Conservation (phyloP, 1,140 invertebrate genomes). For the Drosophila watanabei region DNA sequence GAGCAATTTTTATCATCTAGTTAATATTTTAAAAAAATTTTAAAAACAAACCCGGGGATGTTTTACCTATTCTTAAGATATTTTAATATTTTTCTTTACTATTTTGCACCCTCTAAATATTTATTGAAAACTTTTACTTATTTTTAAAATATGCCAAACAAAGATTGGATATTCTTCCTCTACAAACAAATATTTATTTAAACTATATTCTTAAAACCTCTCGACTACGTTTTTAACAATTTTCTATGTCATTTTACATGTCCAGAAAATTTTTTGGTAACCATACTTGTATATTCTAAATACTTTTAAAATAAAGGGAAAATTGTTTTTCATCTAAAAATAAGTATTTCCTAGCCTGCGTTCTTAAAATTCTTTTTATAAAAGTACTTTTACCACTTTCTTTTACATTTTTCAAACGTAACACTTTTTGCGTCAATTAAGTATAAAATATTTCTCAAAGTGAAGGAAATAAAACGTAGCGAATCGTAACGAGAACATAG, state of each 20-base stretch:
- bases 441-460: not conserved
- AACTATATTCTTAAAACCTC: no score
- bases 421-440: not conserved
- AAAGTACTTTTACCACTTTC: not conserved
- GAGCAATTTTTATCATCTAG: not conserved
- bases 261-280: not conserved
- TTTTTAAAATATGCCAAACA: no score
- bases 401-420: not conserved
- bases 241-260: not conserved
- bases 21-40: no score
- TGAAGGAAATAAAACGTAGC: constrained; percentile 37
- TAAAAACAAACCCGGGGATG: not conserved
- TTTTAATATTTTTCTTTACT: no score
- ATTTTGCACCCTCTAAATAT: no score
- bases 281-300: not conserved
- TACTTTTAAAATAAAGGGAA: no score
- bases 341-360: no score
- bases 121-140: no score
- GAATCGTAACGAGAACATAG: constrained; percentile 24
- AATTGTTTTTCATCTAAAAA: not conserved
- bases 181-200: no score
- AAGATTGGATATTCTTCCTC: no score
- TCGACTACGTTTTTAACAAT: no score
- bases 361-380: not conserved
- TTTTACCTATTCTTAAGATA: no score